Conservation (phyloP, 2,888 invertebrate species). For the Acanthosoma haemorrhoidale region DNA sequence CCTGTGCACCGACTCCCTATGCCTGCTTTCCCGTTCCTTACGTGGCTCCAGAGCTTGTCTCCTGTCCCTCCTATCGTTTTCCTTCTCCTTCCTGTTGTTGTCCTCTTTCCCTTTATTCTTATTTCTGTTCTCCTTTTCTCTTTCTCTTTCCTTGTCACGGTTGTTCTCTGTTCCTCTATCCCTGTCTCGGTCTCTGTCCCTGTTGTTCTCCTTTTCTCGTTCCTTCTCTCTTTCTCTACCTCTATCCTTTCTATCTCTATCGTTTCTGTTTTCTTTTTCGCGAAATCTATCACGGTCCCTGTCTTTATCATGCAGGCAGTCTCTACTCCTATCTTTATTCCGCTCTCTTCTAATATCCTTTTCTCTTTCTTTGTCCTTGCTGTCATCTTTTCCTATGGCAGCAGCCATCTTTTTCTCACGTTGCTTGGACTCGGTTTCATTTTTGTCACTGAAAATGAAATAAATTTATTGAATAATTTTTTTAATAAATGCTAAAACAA, state of each 20-base stretch:
- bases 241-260: slow-evolving; percentile 42
- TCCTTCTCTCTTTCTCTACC: slow-evolving; percentile 32
- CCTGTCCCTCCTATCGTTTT: slow-evolving; percentile 5
- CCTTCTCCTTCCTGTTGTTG: neutral
- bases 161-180: slow-evolving; percentile 39
- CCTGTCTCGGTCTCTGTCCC: slow-evolving; percentile 36
- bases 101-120: slow-evolving; percentile 19
- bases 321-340: neutral
- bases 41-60: neutral
- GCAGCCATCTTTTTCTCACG: slow-evolving; percentile 13
- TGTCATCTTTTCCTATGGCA: slow-evolving; percentile 33
- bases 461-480: neutral
- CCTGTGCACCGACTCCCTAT: slow-evolving; percentile 29
- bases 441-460: neutral
- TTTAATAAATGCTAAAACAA: neutral
- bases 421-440: neutral
- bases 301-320: slow-evolving; percentile 9
- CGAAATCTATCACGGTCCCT: slow-evolving; percentile 29
- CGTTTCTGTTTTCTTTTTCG: slow-evolving; percentile 44
- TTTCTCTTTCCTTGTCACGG: slow-evolving; percentile 16
- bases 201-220: slow-evolving; percentile 43
- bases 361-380: slow-evolving; percentile 34
- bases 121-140: slow-evolving; percentile 33
- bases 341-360: neutral
- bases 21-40: slow-evolving; percentile 21